These are phyloP conservation scores for Microplitis demolitor DNA, from an alignment of 1,140 invertebrate genomes.

Conservation along the genomic window DNA sequence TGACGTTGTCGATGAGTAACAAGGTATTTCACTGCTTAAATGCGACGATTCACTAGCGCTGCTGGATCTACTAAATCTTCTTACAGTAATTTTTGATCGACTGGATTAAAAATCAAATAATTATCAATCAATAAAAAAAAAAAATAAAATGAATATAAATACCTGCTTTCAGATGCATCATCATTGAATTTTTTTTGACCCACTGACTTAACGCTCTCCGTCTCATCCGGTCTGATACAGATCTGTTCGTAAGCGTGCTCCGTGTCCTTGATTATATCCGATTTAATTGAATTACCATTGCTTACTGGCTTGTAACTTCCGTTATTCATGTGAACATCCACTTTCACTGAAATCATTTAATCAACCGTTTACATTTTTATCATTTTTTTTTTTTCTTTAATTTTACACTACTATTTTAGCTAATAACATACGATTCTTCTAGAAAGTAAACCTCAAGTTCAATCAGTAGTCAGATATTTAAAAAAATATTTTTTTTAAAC, in stretches of 20 bases:
- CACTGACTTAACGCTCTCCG: constrained; percentile 40
- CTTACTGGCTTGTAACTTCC: constrained; percentile 45
- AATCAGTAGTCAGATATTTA: too few species aligned
- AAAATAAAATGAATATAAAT: constrained; percentile 2
- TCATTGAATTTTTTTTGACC: constrained; percentile 49
- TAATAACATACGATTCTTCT: not conserved
- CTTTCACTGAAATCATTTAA: constrained; percentile 54
- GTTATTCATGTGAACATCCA: constrained; percentile 60
- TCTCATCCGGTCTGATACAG: constrained; percentile 51
- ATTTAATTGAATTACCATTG: constrained; percentile 50
- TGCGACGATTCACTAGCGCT: constrained; percentile 58
- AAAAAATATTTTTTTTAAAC: too few species aligned
- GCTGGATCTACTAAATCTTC: constrained; percentile 56
- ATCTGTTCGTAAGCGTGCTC: constrained; percentile 61
- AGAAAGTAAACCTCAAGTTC: too few species aligned
- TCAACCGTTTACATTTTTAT: not conserved
- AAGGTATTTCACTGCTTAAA: constrained; percentile 58
- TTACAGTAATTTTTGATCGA: constrained; percentile 48
- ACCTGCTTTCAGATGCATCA: constrained; percentile 48
- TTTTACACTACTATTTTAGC: not conserved
- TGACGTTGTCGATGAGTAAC: constrained; percentile 55
- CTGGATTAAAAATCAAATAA: constrained; percentile 30
- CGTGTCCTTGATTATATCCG: constrained; percentile 51
- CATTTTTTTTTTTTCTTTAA: not conserved
- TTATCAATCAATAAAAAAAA: not conserved